phyloP scores from a whole-genome alignment of 2,113 vertebrate genomes.

The Zosterops lateralis region DNA sequence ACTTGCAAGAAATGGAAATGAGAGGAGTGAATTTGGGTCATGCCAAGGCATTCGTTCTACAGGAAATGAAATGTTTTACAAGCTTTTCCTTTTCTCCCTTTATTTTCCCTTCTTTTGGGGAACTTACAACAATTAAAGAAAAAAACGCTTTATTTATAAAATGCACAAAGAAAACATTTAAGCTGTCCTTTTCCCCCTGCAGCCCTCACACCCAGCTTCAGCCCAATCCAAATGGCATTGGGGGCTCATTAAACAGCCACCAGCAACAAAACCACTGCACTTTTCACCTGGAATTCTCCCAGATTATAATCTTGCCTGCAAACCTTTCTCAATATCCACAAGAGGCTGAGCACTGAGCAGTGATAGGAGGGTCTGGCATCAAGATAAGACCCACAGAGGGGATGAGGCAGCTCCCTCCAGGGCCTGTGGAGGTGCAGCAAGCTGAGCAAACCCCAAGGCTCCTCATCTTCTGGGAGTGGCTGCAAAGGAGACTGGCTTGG shows the following conservation, averaged over 20 bases:
- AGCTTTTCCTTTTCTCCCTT: not conserved
- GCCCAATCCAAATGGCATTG: not conserved
- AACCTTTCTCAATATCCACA: rapidly evolving
- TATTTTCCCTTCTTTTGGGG: not conserved
- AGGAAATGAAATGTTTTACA: conserved; percentile 40
- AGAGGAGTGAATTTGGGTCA: conserved; percentile 56
- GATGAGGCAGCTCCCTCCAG: not conserved
- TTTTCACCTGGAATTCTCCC: not conserved
- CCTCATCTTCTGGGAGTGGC: not conserved
- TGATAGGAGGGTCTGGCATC: not conserved
- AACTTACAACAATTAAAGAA: not conserved
- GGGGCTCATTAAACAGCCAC: not conserved
- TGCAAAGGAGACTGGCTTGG: not conserved
- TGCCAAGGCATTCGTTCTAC: not conserved
- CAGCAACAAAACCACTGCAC: not conserved
- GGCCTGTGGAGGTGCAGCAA: rapidly evolving
- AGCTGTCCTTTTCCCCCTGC: not conserved
- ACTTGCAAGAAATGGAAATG: conserved; percentile 52
- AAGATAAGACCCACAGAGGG: no score
- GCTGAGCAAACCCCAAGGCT: rapidly evolving
- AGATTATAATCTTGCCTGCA: not conserved
- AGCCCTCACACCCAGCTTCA: not conserved
- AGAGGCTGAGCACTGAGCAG: not conserved
- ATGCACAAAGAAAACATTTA: not conserved
- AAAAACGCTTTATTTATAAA: not conserved